These are phyloP conservation scores for Bergia puertoricense DNA, from an alignment of 92 coral and sea anemone species.

Conservation along the genomic window DNA sequence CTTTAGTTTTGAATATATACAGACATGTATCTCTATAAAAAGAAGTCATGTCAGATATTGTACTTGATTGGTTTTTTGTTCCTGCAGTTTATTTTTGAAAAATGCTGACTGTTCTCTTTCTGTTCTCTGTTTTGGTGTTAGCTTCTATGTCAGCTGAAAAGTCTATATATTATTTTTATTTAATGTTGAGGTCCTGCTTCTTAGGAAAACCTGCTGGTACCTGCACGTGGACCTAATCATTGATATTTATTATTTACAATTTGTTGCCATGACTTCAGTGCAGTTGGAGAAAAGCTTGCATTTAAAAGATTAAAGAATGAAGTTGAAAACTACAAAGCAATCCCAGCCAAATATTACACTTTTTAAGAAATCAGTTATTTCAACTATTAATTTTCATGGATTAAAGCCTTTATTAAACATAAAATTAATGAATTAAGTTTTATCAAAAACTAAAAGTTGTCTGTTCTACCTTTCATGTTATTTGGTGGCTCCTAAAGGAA, in stretches of 20 bases:
- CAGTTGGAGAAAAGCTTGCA: neutral
- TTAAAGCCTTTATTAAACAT: no score
- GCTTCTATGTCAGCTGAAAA: neutral
- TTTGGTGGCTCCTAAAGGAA: no score
- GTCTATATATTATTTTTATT: neutral
- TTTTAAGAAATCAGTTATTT: no score
- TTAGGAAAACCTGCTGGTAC: neutral
- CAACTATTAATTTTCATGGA: no score
- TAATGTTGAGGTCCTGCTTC: neutral
- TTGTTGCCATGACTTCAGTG: neutral
- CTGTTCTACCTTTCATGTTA: no score
- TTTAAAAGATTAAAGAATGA: neutral
- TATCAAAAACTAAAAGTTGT: no score
- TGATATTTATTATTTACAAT: slow-evolving; percentile 1
- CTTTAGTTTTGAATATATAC: no score
- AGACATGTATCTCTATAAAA: no score
- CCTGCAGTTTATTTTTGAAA: neutral
- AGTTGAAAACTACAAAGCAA: no score
- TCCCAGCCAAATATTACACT: no score
- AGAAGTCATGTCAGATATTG: neutral
- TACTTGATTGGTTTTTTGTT: no score
- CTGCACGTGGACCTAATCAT: neutral
- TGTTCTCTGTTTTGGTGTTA: neutral
- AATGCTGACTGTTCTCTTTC: neutral
- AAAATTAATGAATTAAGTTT: no score